Evolutionary conservation across 2,797 vertebrate species (phyloP).

Genomic region (Oryzias dopingdopingensis): DNA sequence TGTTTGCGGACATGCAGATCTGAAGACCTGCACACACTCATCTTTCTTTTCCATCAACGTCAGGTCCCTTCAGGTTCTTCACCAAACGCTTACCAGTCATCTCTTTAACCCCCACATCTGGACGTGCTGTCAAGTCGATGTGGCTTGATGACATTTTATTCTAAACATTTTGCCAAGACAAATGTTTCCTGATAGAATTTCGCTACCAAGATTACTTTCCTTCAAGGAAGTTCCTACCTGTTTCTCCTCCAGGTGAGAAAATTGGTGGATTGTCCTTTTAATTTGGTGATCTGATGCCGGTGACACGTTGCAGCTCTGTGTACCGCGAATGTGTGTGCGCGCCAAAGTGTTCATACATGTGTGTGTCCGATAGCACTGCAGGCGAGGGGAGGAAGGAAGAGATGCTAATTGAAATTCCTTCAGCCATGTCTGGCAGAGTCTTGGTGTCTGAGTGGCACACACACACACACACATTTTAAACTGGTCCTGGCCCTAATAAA

Average conservation of each 20-base stretch:
- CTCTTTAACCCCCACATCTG: slow-evolving; percentile 24
- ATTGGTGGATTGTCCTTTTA: slow-evolving; percentile 51
- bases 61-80: too few relatives aligned
- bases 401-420: slow-evolving; percentile 81
- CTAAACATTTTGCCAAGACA: slow-evolving; percentile 16
- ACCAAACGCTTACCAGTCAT: too few relatives aligned
- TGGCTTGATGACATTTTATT: slow-evolving; percentile 5
- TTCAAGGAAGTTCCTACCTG: slow-evolving; percentile 11
- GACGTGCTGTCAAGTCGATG: slow-evolving; percentile 24
- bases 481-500: slow-evolving; percentile 76
- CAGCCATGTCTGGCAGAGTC: slow-evolving; percentile 78
- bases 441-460: slow-evolving; percentile 73
- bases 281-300: slow-evolving; percentile 56
- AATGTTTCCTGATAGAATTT: slow-evolving; percentile 10
- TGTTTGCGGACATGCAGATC: slow-evolving; percentile 4
- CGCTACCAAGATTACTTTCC: slow-evolving; percentile 5
- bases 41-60: too few relatives aligned
- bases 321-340: slow-evolving; percentile 17
- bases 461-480: slow-evolving; percentile 54
- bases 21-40: background rate
- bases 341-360: slow-evolving; percentile 11
- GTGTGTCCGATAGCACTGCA: slow-evolving; percentile 53
- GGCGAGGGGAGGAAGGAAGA: slow-evolving; percentile 64
- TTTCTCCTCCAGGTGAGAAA: slow-evolving; percentile 31
- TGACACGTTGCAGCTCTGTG: slow-evolving; percentile 55